These are phyloP conservation scores for Eledone cirrhosa DNA, from an alignment of 2,888 invertebrate species.

Conservation along the genomic window DNA sequence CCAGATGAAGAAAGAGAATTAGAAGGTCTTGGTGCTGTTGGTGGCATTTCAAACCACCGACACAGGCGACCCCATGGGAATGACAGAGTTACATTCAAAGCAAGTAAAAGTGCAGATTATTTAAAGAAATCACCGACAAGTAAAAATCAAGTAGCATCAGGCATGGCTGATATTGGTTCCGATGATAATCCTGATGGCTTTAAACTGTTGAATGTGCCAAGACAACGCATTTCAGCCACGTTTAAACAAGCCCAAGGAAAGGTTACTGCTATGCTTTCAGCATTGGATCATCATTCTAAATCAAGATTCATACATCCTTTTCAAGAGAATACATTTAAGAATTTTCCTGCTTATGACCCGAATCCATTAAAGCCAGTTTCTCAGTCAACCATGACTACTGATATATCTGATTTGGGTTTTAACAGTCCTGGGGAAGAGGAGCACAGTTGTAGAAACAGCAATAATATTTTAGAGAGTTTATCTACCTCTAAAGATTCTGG, in stretches of 20 bases:
- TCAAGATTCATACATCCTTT: slow-evolving; percentile 23
- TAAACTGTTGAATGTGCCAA: slow-evolving; percentile 19
- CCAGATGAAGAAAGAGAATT: slow-evolving; percentile 39
- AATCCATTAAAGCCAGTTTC: slow-evolving; percentile 1
- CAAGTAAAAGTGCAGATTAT: slow-evolving; percentile 26
- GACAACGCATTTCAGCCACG: slow-evolving; percentile 29
- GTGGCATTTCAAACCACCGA: slow-evolving; percentile 29
- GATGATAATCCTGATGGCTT: slow-evolving; percentile 31
- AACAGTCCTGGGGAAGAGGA: slow-evolving; percentile 24
- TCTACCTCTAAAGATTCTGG: slow-evolving; percentile 28
- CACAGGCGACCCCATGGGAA: slow-evolving; percentile 27
- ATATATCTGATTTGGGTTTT: slow-evolving; percentile 16
- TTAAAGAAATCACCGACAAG: slow-evolving; percentile 20
- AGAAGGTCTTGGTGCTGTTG: slow-evolving; percentile 37
- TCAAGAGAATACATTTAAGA: slow-evolving; percentile 5
- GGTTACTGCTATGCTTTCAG: slow-evolving; percentile 31
- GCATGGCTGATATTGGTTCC: slow-evolving; percentile 37
- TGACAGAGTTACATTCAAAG: slow-evolving; percentile 30
- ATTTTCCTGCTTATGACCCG: slow-evolving; percentile 1
- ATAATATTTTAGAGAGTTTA: neutral
- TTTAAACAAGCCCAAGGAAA: slow-evolving; percentile 32
- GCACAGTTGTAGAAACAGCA: neutral
- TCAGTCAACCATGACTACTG: neutral
- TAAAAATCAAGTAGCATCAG: slow-evolving; percentile 19
- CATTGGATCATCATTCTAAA: slow-evolving; percentile 31